These are phyloP conservation scores for Enteromius unitaeniatus DNA, from an alignment of 2,797 vertebrate species.

Conservation along the genomic window DNA sequence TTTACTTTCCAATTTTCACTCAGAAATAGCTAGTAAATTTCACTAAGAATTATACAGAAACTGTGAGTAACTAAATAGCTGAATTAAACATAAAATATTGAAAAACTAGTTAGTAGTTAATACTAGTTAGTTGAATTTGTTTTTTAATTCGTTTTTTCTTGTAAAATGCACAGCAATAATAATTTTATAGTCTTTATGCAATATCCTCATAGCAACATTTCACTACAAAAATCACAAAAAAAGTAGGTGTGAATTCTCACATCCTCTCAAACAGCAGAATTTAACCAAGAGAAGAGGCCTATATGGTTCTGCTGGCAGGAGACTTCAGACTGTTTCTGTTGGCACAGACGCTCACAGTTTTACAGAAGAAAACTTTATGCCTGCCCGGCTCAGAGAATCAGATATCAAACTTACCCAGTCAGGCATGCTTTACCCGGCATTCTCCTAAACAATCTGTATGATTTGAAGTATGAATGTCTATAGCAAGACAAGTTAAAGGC, in stretches of 20 bases:
- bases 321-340: conserved; percentile 21
- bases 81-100: neutral
- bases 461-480: neutral
- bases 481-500: neutral
- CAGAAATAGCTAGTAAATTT: neutral
- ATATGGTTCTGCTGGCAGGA: conserved; percentile 8
- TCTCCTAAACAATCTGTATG: neutral
- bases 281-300: neutral
- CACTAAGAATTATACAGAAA: neutral
- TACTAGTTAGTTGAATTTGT: too few relatives aligned
- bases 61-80: neutral
- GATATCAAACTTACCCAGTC: neutral
- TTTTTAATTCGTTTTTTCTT: neutral
- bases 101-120: neutral
- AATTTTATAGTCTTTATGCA: neutral
- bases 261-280: conserved; percentile 1
- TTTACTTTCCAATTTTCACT: neutral
- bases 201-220: neutral
- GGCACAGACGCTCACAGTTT: neutral
- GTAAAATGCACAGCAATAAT: neutral
- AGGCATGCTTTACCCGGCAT: neutral
- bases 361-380: conserved; percentile 13
- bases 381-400: neutral
- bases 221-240: neutral
- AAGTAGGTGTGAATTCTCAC: neutral